Conservation (phyloP, 2,797 vertebrate genomes). For the Gymnothorax reevesii region DNA sequence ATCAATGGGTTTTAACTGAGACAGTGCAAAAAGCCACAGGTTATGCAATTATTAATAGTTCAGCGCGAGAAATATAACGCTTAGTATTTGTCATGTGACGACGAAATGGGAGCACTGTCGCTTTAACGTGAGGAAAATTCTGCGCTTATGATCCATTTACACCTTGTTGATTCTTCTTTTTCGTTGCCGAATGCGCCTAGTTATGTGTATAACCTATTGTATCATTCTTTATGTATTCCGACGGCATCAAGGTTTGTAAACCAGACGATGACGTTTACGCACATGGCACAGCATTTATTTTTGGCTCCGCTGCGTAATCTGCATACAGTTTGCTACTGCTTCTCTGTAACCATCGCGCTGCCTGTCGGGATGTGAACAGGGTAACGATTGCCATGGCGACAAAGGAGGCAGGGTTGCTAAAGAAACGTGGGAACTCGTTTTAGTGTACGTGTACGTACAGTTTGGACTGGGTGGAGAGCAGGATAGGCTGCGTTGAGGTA, state of each 20-base stretch:
- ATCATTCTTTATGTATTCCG: conserved; percentile 9
- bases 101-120: conserved; percentile 31
- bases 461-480: not conserved
- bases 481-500: not conserved
- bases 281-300: conserved; percentile 19
- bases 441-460: not conserved
- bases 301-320: not conserved
- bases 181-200: not conserved
- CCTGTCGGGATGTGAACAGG: conserved; percentile 63
- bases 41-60: not conserved
- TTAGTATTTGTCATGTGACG: not conserved
- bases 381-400: conserved; percentile 79
- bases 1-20: not conserved
- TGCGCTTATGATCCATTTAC: conserved; percentile 26
- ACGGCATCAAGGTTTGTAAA: not conserved
- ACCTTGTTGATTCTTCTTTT: conserved; percentile 33
- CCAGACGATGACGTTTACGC: not conserved
- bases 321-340: conserved; percentile 32
- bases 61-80: not conserved
- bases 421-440: conserved; percentile 13
- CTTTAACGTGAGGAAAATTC: conserved; percentile 29
- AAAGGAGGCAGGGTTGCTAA: conserved; percentile 46
- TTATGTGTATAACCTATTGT: conserved; percentile 8
- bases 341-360: conserved; percentile 52
- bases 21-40: not conserved